These are phyloP conservation scores for Sigmodon hispidus DNA, from an alignment of 2,113 vertebrate species.

Conservation along the genomic window DNA sequence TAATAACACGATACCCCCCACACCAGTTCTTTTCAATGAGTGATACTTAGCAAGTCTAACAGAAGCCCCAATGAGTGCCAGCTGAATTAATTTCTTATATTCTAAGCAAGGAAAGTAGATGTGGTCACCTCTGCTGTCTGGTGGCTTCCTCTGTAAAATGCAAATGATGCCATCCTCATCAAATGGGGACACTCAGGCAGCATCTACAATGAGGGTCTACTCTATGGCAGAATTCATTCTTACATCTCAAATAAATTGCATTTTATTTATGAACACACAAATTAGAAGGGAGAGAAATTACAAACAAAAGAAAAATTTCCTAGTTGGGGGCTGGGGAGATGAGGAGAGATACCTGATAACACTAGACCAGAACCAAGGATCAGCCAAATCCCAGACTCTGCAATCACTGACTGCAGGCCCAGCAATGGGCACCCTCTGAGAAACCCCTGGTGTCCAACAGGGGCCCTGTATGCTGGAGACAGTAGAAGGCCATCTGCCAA, in stretches of 20 bases:
- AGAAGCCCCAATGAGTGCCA: neutral
- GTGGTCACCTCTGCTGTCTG: neutral
- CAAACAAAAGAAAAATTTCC: constrained; percentile 12
- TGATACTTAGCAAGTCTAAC: neutral
- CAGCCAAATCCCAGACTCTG: neutral
- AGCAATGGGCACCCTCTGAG: neutral
- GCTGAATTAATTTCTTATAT: neutral
- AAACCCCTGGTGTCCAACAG: neutral
- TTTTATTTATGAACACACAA: constrained; percentile 35
- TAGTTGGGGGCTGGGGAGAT: accelerated
- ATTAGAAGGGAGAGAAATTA: constrained; percentile 14
- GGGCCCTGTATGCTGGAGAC: neutral
- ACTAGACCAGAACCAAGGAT: neutral
- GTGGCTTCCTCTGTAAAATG: neutral
- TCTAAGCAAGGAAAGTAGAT: neutral
- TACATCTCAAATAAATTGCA: constrained; percentile 10
- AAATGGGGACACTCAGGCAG: neutral
- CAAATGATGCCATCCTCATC: neutral
- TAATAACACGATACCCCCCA: neutral
- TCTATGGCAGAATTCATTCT: neutral
- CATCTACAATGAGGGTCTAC: neutral
- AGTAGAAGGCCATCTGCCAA: neutral
- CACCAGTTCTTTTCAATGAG: constrained; percentile 58
- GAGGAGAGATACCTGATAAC: neutral
- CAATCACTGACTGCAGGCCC: no score